These are phyloP conservation scores for Picathartes gymnocephalus DNA, from an alignment of 2,113 vertebrate species.

Conservation along the genomic window DNA sequence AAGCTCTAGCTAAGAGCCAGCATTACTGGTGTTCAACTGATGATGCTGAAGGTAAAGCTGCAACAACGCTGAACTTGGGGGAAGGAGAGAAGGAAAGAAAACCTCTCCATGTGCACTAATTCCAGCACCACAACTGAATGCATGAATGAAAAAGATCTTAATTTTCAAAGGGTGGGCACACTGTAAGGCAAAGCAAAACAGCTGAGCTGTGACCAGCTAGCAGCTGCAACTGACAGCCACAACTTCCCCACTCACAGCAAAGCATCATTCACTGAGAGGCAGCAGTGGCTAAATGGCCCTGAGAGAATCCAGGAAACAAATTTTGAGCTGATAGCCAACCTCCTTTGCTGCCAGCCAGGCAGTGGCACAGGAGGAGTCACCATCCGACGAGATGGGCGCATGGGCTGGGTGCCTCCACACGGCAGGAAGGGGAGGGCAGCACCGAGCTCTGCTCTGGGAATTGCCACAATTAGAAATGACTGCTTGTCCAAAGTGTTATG, in stretches of 20 bases:
- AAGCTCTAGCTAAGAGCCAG: not conserved
- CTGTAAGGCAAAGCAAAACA: conserved; percentile 19
- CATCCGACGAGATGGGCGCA: rapidly evolving
- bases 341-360: not conserved
- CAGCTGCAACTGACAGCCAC: not conserved
- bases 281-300: rapidly evolving
- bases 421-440: not conserved
- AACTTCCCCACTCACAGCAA: not conserved
- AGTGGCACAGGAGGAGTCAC: rapidly evolving
- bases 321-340: not conserved
- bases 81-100: not conserved
- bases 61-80: not conserved
- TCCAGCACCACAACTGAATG: not conserved
- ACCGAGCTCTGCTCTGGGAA: not conserved
- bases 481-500: not conserved
- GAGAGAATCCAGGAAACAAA: not conserved
- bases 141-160: not conserved
- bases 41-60: not conserved
- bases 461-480: not conserved
- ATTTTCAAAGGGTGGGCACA: not conserved
- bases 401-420: rapidly evolving
- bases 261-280: rapidly evolving
- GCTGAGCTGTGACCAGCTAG: not conserved
- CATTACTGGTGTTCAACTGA: not conserved
- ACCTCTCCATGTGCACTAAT: not conserved